Percentiles rank a stretch among this genome's conserved stretches.
Evolutionary conservation across 2,888 invertebrate species (phyloP).

Genomic region (Drosophila cyrtoloma): DNA sequence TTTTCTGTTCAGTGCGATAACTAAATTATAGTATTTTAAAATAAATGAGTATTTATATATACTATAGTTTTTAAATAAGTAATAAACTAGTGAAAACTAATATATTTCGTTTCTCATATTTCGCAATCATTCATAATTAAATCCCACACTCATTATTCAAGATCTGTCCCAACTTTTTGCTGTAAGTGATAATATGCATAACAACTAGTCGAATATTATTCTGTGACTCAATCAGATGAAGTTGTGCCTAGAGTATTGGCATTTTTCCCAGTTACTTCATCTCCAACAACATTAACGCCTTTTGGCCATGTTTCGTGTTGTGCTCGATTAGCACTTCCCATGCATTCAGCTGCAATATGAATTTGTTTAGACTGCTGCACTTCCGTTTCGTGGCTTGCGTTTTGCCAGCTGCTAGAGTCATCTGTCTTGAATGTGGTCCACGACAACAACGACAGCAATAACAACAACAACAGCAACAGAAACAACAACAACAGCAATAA

Average conservation of each 20-base stretch:
- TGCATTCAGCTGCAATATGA: conserved; percentile 51
- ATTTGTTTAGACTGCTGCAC: conserved; percentile 81
- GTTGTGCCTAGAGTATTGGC: conserved; percentile 19
- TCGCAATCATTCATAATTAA: neutral
- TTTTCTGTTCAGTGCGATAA: neutral
- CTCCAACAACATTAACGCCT: conserved; percentile 19
- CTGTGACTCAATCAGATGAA: conserved; percentile 18
- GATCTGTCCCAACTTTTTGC: neutral
- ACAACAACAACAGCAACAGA: conserved; percentile 10
- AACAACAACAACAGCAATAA: conserved; percentile 3
- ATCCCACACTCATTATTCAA: conserved; percentile 3
- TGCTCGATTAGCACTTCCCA: conserved; percentile 76
- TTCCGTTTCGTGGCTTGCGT: conserved; percentile 64
- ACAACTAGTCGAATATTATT: conserved; percentile 26
- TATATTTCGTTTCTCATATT: neutral
- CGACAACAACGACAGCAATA: conserved; percentile 22
- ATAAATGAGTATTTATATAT: neutral
- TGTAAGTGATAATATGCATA: conserved; percentile 30
- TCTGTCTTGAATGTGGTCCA: conserved; percentile 51
- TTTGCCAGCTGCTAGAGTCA: conserved; percentile 69
- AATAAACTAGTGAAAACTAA: neutral
- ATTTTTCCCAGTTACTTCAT: conserved; percentile 16
- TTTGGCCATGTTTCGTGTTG: conserved; percentile 66
- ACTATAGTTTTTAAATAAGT: neutral
- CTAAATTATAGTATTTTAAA: neutral